These are phyloP conservation scores for Artibeus lituratus DNA, from an alignment of 2,797 vertebrate species.

Conservation along the genomic window DNA sequence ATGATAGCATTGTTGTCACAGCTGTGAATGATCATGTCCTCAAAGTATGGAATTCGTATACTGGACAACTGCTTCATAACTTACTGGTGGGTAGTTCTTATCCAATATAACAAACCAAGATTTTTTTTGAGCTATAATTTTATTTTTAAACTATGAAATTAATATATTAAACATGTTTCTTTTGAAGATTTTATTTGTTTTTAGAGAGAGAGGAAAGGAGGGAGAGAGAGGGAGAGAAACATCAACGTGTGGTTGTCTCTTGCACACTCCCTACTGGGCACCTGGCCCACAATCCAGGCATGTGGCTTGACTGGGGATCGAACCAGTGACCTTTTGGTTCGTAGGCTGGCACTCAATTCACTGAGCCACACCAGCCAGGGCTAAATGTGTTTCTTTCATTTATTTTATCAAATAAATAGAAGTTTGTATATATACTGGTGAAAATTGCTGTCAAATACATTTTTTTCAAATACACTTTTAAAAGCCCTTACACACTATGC, in stretches of 20 bases:
- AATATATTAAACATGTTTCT: not conserved
- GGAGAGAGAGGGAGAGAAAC: too few relatives aligned
- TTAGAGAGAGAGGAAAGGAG: too few relatives aligned
- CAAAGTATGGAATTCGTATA: conserved; percentile 97
- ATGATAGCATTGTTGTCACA: conserved; percentile 94
- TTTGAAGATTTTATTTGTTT: too few relatives aligned
- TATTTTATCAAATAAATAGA: not conserved
- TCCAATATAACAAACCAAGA: not conserved
- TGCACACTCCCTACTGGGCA: too few relatives aligned
- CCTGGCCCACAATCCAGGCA: too few relatives aligned
- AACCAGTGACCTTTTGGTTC: too few relatives aligned
- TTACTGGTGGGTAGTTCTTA: conserved; percentile 87
- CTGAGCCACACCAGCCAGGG: too few relatives aligned
- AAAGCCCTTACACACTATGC: not conserved
- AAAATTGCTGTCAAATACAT: not conserved
- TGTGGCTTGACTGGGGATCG: too few relatives aligned
- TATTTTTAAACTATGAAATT: conserved; percentile 36
- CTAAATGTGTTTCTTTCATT: not conserved
- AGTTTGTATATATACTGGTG: conserved; percentile 4
- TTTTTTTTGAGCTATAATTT: conserved; percentile 2
- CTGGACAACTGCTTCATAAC: conserved; percentile 94
- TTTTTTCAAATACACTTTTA: not conserved
- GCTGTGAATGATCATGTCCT: conserved; percentile 97
- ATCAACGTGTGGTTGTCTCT: too few relatives aligned
- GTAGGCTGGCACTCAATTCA: too few relatives aligned